A percentile compares a stretch with the other conserved stretches of the same genome.
Evolutionary conservation across 2,113 vertebrate genomes (phyloP).

Genomic region (Raja brachyura): DNA sequence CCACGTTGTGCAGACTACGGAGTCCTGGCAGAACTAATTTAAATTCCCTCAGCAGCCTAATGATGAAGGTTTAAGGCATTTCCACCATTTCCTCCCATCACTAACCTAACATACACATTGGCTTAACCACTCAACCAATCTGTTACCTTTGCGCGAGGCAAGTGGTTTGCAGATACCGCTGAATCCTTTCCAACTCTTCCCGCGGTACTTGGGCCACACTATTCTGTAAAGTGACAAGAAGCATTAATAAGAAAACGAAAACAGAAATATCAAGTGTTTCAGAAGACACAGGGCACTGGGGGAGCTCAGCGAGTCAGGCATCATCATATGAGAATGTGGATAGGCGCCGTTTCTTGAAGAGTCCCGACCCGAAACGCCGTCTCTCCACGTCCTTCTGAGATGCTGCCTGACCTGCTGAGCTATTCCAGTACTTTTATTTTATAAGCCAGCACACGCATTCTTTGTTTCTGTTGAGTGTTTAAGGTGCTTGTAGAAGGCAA

Average conservation of each 20-base stretch:
- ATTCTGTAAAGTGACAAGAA: constrained; percentile 62
- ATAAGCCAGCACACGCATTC: too few relatives aligned
- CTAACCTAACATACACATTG: neutral
- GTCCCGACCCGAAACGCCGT: too few relatives aligned
- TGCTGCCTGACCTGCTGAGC: too few relatives aligned
- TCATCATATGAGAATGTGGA: too few relatives aligned
- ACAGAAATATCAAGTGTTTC: neutral
- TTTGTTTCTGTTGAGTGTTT: neutral
- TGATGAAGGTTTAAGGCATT: neutral
- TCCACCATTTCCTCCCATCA: neutral
- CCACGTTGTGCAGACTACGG: neutral
- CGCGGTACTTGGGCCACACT: constrained; percentile 80
- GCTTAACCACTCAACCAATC: too few relatives aligned
- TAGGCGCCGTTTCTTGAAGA: too few relatives aligned
- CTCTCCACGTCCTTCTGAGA: too few relatives aligned
- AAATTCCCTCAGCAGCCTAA: neutral
- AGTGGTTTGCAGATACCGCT: constrained; percentile 84
- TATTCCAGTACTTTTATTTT: too few relatives aligned
- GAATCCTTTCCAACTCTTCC: constrained; percentile 86
- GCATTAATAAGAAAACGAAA: neutral
- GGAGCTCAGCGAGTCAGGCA: too few relatives aligned
- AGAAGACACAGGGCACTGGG: too few relatives aligned
- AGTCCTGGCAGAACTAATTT: neutral
- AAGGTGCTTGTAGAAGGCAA: neutral
- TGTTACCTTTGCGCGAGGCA: constrained; percentile 80